phyloP scores from a whole-genome alignment of 2,113 vertebrate species.

The Stomatorhinus ivindoensis region DNA sequence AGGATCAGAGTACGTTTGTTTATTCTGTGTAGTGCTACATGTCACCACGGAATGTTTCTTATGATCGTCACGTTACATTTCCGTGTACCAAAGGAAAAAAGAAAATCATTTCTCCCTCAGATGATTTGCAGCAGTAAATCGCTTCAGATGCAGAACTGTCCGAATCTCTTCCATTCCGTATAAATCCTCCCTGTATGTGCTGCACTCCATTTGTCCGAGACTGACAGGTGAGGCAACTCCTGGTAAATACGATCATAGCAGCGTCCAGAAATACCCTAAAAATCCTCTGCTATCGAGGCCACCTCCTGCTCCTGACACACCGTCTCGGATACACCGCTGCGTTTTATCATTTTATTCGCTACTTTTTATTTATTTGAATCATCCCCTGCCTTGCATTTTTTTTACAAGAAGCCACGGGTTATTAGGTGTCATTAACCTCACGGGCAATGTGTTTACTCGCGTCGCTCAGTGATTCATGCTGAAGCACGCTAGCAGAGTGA shows the following conservation, averaged over 20 bases:
- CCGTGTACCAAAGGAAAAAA: neutral
- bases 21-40: neutral
- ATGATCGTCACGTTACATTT: neutral
- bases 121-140: neutral
- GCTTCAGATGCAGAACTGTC: neutral
- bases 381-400: neutral
- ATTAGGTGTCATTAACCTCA: neutral
- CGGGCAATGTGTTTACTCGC: no score
- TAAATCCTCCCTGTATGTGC: neutral
- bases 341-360: neutral
- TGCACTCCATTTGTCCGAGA: neutral
- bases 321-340: neutral
- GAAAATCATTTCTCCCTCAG: neutral
- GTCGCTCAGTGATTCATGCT: neutral
- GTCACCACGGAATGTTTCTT: neutral
- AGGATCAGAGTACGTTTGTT: neutral
- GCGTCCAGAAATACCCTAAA: neutral
- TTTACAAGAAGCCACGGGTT: neutral
- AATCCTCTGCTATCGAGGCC: neutral
- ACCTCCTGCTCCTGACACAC: neutral
- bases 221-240: neutral
- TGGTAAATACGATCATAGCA: neutral
- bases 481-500: neutral
- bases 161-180: neutral
- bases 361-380: neutral